Base-by-base conservation (phyloP, 2,888 invertebrate species). In the Cataglyphis albicans region DNA sequence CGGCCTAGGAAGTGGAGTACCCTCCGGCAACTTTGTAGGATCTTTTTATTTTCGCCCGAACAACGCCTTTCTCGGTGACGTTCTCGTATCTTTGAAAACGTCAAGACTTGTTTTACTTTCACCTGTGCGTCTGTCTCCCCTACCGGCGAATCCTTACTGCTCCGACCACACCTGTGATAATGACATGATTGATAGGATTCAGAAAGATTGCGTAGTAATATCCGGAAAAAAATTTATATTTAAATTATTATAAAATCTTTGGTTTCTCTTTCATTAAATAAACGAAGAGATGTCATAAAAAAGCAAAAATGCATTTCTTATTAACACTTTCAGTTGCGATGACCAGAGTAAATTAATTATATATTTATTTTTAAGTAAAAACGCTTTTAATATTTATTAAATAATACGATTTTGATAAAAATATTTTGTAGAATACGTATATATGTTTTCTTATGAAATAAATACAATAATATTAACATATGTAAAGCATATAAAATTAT, bases 41-140 rank as follows among this genome's bases (percentile, higher is more conserved):
- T 59, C 76, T 80, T 84, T 75, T 75, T 81, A 80, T 72, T 82
- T 76, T 82, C 67, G 73, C 21, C 55, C 38, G 76, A 61, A 63
- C 78, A 75, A 73, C 59, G 81, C 82, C 88, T 82, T 83, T 88
- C 85, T 68, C 75, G 59, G 73, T 32, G 61, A 48, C 48, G 52
- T 35, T 70, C 38, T 63, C 65, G 73, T 41, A 61, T 32, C 67
- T 83, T 67, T 70, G 67, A 38, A 63, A 67, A 38, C 75, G 57
- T 59, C 80, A 52, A 52, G 57, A 72, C 83, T 32, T 67, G 88
- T 85, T 90, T 91, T 89, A 92, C 93, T 93, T 93, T 93, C 93
- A 92, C 93, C 88, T 65, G 84, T 76, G 70, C 81, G 63, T 52
- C 55, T 35, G 18, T 72, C 70, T 73, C 52, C 35, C 48, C 52